Conservation (phyloP, 2,797 vertebrate species). For the Thunnus albacares region DNA sequence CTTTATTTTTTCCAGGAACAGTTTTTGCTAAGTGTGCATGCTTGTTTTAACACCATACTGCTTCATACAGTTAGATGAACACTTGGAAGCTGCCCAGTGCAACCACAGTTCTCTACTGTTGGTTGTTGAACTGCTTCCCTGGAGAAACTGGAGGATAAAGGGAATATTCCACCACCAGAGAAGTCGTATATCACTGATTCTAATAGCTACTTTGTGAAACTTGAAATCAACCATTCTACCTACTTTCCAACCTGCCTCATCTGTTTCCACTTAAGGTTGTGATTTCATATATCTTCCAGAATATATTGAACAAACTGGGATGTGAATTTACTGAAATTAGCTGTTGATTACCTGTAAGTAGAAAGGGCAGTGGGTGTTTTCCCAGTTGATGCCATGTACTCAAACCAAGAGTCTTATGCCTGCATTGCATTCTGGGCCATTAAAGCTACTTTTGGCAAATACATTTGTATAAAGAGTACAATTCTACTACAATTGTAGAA, state of each 20-base stretch:
- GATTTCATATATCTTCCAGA: conserved; percentile 1
- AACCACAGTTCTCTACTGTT: conserved; percentile 6
- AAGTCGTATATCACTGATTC: conserved; percentile 8
- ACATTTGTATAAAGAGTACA: not conserved
- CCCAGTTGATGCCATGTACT: too few species aligned
- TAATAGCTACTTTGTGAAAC: conserved; percentile 11
- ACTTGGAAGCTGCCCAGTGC: conserved; percentile 17
- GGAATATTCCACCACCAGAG: conserved; percentile 16
- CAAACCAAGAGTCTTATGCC: too few species aligned
- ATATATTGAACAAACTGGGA: not conserved
- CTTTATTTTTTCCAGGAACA: conserved; percentile 1
- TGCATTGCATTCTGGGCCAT: not conserved
- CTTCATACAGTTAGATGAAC: conserved; percentile 9
- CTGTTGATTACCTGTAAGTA: not conserved
- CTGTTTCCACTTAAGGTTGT: conserved; percentile 14
- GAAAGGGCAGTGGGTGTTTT: not conserved
- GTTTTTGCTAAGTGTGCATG: not conserved
- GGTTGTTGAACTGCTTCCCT: conserved; percentile 10
- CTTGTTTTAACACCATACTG: conserved; percentile 4
- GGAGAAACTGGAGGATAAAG: conserved; percentile 21
- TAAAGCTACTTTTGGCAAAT: conserved; percentile 3
- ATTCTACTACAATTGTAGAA: not conserved
- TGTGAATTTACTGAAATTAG: not conserved
- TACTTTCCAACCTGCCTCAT: not conserved
- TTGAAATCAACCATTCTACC: conserved; percentile 18